Conservation (phyloP, 2,797 vertebrate species). For the Silurus aristotelis region DNA sequence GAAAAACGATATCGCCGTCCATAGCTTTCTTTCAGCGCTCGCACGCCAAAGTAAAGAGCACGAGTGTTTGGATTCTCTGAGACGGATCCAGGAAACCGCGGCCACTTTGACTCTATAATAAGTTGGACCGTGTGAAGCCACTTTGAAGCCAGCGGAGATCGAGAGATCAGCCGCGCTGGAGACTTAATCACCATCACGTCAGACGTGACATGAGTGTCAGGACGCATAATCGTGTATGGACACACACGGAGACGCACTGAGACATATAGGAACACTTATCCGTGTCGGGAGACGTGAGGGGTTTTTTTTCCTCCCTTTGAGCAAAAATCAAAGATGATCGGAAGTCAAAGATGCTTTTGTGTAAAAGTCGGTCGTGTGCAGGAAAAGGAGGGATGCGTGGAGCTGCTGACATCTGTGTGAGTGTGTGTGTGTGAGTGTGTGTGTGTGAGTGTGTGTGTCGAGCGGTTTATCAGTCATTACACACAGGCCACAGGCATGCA, state of each 20-base stretch:
- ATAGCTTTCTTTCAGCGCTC: conserved; percentile 28
- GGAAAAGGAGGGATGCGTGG: not conserved
- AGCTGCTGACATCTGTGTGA: conserved; percentile 25
- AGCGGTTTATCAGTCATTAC: conserved; percentile 24
- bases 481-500: conserved; percentile 29
- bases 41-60: conserved; percentile 58
- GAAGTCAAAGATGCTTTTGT: conserved; percentile 12
- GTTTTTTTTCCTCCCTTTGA: not conserved
- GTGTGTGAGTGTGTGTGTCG: conserved; percentile 5
- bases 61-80: conserved; percentile 45
- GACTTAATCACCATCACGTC: conserved; percentile 34
- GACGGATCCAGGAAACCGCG: conserved; percentile 55
- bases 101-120: conserved; percentile 57
- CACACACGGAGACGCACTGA: not conserved
- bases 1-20: conserved; percentile 54
- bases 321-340: not conserved
- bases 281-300: not conserved
- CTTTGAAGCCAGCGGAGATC: conserved; percentile 36
- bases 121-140: conserved; percentile 30
- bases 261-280: conserved; percentile 7
- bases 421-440: conserved; percentile 15
- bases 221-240: conserved; percentile 10
- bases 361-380: not conserved
- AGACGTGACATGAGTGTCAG: conserved; percentile 32
- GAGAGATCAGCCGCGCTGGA: conserved; percentile 28